Base-by-base conservation (phyloP, 2,113 vertebrate genomes). In the Lasiurus borealis region DNA sequence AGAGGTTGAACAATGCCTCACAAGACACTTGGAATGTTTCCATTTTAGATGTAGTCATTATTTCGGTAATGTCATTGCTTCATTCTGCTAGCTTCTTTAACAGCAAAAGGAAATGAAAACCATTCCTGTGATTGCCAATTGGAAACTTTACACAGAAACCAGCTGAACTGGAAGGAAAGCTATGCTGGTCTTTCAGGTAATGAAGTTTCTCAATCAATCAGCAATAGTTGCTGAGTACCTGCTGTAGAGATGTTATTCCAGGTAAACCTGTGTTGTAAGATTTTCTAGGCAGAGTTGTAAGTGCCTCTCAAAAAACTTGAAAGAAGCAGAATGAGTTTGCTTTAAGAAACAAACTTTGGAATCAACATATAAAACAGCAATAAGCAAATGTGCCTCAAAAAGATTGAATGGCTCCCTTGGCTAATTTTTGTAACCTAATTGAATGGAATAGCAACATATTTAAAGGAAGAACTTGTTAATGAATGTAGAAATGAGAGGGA, bases 81-180 rank as follows among this genome's bases (percentile, higher is more conserved):
- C 96, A 95, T 88, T 88, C 90, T 95, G 54, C 78, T 68, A 48
- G 72, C 90, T 96, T 97, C 88, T 90, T 96, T 96, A 96, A 95
- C 92, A 90, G 88, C 82, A 95, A 90, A 80, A n/a, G 92, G 95
- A 97, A 97, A 95, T 95, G 95, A 85, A 93, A 97, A 59, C 73
- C 62, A 71, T 88, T 97, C 34, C 62, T 93, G 54, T 95, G 95
- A 95, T 92, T 97, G 95, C 88, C 87, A 78, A 85, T 66, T 75
- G 1, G 18, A 18, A 77, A 62, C 85, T 95, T 93, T 90, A 88
- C 77, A 78, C 54, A 83, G 92, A 82, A 96, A 93, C 77, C 48
- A 69, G 88, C 31, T 90, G 54, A 93, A 88, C 72, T 48, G 85
- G 95, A 93, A 92, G 75, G 90, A 62, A 92, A 91, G 48, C 78